Base-by-base conservation (phyloP, 2,888 invertebrate genomes). In the Lissonota sp. region DNA sequence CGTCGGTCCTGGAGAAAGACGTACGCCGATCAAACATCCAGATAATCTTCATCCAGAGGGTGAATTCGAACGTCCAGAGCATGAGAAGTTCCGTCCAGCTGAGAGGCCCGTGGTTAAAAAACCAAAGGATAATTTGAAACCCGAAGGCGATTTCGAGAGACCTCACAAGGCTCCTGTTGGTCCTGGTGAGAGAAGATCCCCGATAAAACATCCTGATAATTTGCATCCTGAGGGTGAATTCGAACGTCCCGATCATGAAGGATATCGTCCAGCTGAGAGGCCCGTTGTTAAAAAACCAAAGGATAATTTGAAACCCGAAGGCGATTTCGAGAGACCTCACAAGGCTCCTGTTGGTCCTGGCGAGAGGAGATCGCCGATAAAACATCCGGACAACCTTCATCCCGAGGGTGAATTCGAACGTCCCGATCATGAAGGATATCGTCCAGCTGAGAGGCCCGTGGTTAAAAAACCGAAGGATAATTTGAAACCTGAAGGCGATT, bases 91-190 rank as follows among this genome's bases (percentile, higher is more conserved):
- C 26, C 93, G 94, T 1, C 93, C 92, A 44, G 95, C 95, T 0
- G 95, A 95, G 89, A 93, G 95, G 84, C 95, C 95, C 46, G 95
- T 95, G 90, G 94, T 95, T 37, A 93, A 94, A 82, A 94, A 94
- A 81, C 94, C 94, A 76, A 94, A 94, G 84, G 96, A 96, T 87
- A 94, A 94, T 77, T 86, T 94, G 0, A 90, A 86, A 88, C 91
- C 93, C 5, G 94, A 94, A 88, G 94, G 94, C 6, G 93, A 94
- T 0, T 93, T 93, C 90, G 93, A 95, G 83, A 88, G 92, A 57
- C 93, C 93, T n/a, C 91, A 93, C 64, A 93, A 92, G 63, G 88
- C 92, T 0, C 87, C 91, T n/a, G 87, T 91, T 16, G 89, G 90
- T 8, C 93, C 94, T 0, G 93, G 90, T 0, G 94, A 94, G 81